Conservation (phyloP, 1,140 invertebrate species). For the Trypoxylus dichotomus region DNA sequence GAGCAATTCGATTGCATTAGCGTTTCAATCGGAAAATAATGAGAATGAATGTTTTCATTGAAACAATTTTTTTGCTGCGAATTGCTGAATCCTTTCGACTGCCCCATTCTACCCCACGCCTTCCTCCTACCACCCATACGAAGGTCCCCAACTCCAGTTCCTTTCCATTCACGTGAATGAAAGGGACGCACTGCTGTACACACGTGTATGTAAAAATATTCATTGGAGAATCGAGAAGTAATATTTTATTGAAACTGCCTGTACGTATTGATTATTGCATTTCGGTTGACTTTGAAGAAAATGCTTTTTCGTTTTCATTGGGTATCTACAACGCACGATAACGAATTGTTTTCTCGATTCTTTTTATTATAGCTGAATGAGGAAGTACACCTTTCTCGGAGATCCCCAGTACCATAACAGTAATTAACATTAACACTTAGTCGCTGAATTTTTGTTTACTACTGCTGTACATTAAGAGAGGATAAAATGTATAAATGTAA, state of each 20-base stretch:
- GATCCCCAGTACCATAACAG: too few relatives aligned
- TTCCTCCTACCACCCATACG: background rate
- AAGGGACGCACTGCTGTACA: background rate
- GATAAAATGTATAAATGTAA: too few relatives aligned
- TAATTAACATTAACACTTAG: too few relatives aligned
- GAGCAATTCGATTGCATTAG: background rate
- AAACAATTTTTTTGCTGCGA: background rate
- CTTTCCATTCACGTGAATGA: background rate
- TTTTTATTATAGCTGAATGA: background rate
- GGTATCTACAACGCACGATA: too few relatives aligned
- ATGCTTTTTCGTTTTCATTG: background rate
- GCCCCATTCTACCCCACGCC: background rate
- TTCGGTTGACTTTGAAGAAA: too few relatives aligned
- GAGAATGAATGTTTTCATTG: background rate
- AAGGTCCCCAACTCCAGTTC: background rate
- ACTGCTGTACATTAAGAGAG: too few relatives aligned
- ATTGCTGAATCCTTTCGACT: background rate
- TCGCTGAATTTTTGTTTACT: too few relatives aligned
- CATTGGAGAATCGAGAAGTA: background rate
- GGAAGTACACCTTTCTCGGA: background rate
- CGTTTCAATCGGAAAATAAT: background rate
- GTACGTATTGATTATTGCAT: background rate
- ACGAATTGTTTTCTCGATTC: too few relatives aligned
- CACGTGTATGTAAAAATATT: background rate
- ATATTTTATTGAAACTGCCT: background rate